Conservation (phyloP, 1,140 invertebrate species). For the Aphidius gifuensis region DNA sequence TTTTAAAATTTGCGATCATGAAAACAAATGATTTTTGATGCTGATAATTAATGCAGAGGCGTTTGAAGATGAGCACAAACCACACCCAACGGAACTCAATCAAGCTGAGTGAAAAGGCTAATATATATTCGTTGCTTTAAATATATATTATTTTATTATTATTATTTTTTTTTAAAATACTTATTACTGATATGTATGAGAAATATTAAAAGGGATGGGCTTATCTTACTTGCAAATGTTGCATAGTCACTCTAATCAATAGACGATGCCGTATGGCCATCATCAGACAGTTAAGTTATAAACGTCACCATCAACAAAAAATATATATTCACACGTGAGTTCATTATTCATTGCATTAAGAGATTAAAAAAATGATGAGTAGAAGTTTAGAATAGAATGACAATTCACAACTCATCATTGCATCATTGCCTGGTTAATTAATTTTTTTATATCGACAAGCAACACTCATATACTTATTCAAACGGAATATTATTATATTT, state of each 20-base stretch:
- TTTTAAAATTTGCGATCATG: background rate
- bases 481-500: no score
- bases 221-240: constrained; percentile 28
- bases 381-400: no score
- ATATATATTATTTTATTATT: background rate
- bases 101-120: constrained; percentile 23
- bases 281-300: no score
- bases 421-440: no score
- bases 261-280: background rate
- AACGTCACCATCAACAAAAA: no score
- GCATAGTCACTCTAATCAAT: constrained; percentile 34
- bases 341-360: no score
- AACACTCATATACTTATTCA: no score
- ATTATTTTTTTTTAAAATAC: no score
- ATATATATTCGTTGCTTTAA: constrained; percentile 5
- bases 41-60: constrained; percentile 29
- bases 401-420: no score
- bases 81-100: constrained; percentile 34
- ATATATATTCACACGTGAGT: no score
- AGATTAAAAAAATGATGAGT: no score
- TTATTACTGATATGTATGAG: constrained; percentile 5
- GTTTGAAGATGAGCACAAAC: constrained; percentile 25
- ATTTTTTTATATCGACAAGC: no score
- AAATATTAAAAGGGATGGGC: constrained; percentile 10
- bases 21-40: constrained; percentile 20